Conservation (phyloP, 2,797 vertebrate species). For the Hydrolagus colliei region DNA sequence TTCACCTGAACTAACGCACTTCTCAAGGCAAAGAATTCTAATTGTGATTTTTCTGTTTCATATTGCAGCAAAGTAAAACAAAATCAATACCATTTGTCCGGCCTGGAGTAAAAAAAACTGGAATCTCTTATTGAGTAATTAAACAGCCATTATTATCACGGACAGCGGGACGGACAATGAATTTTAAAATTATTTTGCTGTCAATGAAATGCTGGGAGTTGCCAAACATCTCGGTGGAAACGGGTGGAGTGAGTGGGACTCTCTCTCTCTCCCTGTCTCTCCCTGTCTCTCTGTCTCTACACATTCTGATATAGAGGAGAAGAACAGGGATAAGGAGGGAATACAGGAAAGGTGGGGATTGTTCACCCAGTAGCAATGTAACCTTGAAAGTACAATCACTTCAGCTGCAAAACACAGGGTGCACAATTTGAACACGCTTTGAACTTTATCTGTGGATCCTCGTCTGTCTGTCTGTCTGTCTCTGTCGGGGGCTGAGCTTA, state of each 20-base stretch:
- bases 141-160: constrained; percentile 98
- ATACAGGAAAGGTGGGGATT: constrained; percentile 50
- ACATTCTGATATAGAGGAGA: constrained; percentile 24
- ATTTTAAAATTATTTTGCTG: constrained; percentile 92
- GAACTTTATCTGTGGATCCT: constrained; percentile 16
- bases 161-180: constrained; percentile 91
- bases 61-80: constrained; percentile 81
- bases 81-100: constrained; percentile 95
- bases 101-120: constrained; percentile 74
- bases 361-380: constrained; percentile 74
- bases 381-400: constrained; percentile 77
- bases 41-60: constrained; percentile 88
- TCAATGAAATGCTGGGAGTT: constrained; percentile 70
- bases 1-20: constrained; percentile 56
- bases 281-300: not conserved
- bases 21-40: constrained; percentile 73
- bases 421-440: constrained; percentile 60
- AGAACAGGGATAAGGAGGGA: not conserved
- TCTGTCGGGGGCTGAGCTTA: not conserved
- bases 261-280: not conserved
- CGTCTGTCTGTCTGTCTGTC: not conserved
- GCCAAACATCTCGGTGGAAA: constrained; percentile 48
- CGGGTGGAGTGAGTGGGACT: not conserved
- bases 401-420: constrained; percentile 70
- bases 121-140: constrained; percentile 99